Conservation (phyloP, 2,797 vertebrate genomes). For the Lithobates sylvaticus region DNA sequence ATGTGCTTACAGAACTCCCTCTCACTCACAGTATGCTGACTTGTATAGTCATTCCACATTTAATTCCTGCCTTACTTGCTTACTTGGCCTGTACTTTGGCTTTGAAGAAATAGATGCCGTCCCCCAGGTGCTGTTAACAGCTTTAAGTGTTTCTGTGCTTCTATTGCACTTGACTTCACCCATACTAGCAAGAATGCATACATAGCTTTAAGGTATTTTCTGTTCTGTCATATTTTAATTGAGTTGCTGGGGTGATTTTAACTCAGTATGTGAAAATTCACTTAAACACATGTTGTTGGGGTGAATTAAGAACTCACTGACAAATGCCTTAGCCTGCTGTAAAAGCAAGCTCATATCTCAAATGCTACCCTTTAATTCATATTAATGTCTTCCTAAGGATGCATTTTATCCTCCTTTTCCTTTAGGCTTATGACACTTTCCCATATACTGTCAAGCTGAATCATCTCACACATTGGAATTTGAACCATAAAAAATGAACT, state of each 20-base stretch:
- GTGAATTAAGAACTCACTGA: neutral
- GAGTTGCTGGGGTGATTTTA: neutral
- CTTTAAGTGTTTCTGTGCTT: too few relatives aligned
- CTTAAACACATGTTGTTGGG: neutral
- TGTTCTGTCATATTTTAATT: neutral
- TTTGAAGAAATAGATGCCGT: conserved; percentile 6
- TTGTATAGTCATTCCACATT: conserved; percentile 17
- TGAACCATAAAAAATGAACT: neutral
- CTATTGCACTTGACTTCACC: too few relatives aligned
- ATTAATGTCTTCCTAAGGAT: neutral
- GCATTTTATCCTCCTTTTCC: neutral
- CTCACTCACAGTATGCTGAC: conserved; percentile 4
- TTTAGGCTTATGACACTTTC: neutral
- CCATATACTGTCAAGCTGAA: neutral
- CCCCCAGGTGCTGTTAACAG: conserved; percentile 24
- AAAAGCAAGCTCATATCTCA: neutral
- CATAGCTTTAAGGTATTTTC: neutral
- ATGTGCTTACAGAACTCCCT: conserved; percentile 1
- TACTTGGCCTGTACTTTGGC: neutral
- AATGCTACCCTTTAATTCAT: neutral
- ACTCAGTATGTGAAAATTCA: neutral
- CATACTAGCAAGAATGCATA: too few relatives aligned
- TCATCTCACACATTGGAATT: neutral
- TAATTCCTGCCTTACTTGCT: conserved; percentile 6
- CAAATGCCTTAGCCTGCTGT: neutral